These are phyloP conservation scores for Brachyptera putata DNA, from an alignment of 2,888 invertebrate species.

Conservation along the genomic window DNA sequence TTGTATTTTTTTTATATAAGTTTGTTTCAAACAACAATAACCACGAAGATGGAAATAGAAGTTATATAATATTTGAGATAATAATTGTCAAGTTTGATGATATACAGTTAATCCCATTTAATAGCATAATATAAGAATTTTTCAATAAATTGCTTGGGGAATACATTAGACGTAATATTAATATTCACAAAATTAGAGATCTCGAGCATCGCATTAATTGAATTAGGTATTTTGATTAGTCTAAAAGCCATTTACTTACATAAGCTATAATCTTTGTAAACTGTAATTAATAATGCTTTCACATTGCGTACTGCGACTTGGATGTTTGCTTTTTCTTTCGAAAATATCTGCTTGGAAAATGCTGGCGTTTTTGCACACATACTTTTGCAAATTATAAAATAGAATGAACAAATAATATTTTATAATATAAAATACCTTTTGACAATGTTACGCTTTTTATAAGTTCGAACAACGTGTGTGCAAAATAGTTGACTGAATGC, in stretches of 20 bases:
- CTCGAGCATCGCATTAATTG: conserved; percentile 10
- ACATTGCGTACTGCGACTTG: no score
- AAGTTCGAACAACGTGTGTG: no score
- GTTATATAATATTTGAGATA: conserved; percentile 20
- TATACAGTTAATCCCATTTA: conserved; percentile 24
- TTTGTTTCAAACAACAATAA: conserved; percentile 25
- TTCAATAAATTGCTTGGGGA: neutral
- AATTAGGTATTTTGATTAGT: neutral
- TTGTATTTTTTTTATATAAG: conserved; percentile 15
- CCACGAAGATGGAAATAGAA: conserved; percentile 23
- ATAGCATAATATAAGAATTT: conserved; percentile 4
- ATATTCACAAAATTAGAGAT: conserved; percentile 20
- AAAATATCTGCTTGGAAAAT: no score
- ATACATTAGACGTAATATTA: conserved; percentile 9
- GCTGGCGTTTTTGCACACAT: no score
- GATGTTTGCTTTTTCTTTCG: no score
- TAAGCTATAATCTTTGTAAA: no score
- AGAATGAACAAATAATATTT: no score
- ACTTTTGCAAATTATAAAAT: no score
- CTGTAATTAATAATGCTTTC: no score
- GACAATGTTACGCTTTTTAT: no score
- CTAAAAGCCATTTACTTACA: conserved; percentile 5
- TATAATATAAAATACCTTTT: no score
- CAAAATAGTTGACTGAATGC: no score
- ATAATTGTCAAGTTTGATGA: conserved; percentile 9